Conservation (phyloP, 2,888 invertebrate species). For the Campaea margaritaria region DNA sequence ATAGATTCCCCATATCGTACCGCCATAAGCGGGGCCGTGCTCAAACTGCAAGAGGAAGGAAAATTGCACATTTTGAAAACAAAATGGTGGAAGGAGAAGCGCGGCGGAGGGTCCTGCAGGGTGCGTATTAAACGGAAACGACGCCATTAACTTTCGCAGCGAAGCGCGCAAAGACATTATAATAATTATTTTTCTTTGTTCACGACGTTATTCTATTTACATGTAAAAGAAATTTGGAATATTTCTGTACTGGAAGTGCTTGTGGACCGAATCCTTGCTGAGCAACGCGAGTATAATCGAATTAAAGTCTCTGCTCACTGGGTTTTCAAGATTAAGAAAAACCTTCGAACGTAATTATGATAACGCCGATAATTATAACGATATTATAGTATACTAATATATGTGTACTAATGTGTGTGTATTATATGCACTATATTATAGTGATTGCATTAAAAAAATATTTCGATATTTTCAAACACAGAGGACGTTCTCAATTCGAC, state of each 20-base stretch:
- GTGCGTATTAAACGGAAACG: conserved; percentile 77
- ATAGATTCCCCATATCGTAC: conserved; percentile 97
- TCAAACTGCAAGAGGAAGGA: conserved; percentile 98
- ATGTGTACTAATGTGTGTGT: too few species aligned
- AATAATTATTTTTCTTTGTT: conserved; percentile 35
- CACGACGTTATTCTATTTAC: conserved; percentile 28
- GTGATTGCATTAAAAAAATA: too few species aligned
- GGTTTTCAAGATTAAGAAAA: too few species aligned
- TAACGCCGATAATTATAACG: too few species aligned
- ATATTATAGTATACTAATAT: too few species aligned
- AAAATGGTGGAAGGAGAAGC: conserved; percentile 98
- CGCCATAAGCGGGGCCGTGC: conserved; percentile 96
- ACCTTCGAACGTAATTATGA: too few species aligned
- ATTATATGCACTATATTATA: too few species aligned
- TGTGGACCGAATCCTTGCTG: not conserved
- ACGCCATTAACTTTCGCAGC: conserved; percentile 39
- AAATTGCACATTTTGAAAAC: conserved; percentile 96
- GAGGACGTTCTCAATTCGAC: too few species aligned
- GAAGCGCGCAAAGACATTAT: conserved; percentile 31
- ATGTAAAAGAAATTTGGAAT: conserved; percentile 32
- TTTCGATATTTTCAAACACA: too few species aligned
- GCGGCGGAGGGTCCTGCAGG: conserved; percentile 94
- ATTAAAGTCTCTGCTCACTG: too few species aligned
- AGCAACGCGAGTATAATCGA: too few species aligned
- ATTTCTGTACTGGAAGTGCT: not conserved